Evolutionary conservation across 1,140 invertebrate species (phyloP), one percentile per base, ranked within the genome.

Genomic region (Penaeus japonicus): DNA sequence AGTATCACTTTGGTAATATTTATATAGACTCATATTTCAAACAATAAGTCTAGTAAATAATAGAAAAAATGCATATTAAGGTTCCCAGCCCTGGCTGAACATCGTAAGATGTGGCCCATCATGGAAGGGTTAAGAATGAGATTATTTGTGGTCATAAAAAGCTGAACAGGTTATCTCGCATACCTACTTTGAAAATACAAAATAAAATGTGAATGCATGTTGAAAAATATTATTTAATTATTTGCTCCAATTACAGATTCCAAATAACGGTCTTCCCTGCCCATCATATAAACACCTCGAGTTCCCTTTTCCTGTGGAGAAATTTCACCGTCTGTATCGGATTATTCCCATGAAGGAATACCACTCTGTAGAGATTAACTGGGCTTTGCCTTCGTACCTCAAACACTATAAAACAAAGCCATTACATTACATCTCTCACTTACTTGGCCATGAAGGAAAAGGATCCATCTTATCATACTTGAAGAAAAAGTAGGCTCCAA

Each of bases 401-500:
- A 92, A 95, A 83, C 94, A 96, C 92, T 99, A 98, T 91, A 91
- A 87, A 32, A 86, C 65, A 53, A 90, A 90, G n/a, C 90, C 80
- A 91, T 78, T 89, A 88, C 3, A 91, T 91, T 22, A 87, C 94
- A 20, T 94, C 95, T 10, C 96, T 96, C 91, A 91, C 93, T 94
- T 99, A 77, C 94, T 99, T 91, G 98, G 98, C 0, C 98, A 99
- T 92, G 98, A 99, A 94, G 98, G 98, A 7, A 95, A 96, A 73
- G 98, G 98, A 15, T 99, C 98, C 92, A 93, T 99, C 55, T 93
- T 99, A 75, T 97, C 98, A 4, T 95, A 96, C 47, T 93, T 99
- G 15, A 98, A 98, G 54, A 88, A 88, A 18, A 88, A 84, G 87
- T 87, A 35, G 54, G 85, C 73, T 12, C 12, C 20, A 15, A 5